A percentile compares a stretch with the other conserved stretches of the same genome.
These are phyloP conservation scores for Drosophila erecta DNA, from an alignment of 1,140 invertebrate species.

Conservation along the genomic window DNA sequence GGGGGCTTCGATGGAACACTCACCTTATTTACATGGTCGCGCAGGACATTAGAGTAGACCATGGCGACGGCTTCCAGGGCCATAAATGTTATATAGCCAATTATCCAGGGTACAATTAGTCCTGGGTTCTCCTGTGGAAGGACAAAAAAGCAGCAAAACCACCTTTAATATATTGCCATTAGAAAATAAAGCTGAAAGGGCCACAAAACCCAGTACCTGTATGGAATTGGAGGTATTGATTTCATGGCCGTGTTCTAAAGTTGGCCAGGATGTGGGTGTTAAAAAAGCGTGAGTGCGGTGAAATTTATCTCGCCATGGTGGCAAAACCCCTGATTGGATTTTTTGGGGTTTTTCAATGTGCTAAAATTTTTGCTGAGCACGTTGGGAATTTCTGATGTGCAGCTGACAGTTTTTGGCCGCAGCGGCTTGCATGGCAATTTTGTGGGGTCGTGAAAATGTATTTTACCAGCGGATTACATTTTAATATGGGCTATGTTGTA, in stretches of 20 bases:
- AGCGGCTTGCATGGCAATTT: conserved; percentile 29
- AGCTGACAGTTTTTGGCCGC: conserved; percentile 59
- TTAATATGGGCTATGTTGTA: conserved; percentile 11
- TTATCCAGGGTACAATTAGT: conserved; percentile 89
- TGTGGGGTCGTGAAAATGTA: conserved; percentile 18
- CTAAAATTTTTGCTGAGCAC: conserved; percentile 21
- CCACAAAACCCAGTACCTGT: conserved; percentile 7
- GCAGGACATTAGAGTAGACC: conserved; percentile 91
- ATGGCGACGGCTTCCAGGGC: conserved; percentile 90
- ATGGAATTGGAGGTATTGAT: conserved; percentile 60
- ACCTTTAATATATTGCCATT: conserved; percentile 11
- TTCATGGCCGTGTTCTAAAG: conserved; percentile 43
- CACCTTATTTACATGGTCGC: conserved; percentile 91
- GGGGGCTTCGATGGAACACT: conserved; percentile 58
- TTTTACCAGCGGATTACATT: conserved; percentile 33
- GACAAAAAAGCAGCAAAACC: conserved; percentile 2
- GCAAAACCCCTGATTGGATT: conserved; percentile 69
- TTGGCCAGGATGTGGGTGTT: conserved; percentile 13
- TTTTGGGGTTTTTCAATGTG: conserved; percentile 50
- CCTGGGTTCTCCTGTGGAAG: conserved; percentile 88
- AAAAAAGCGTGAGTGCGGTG: conserved; percentile 33
- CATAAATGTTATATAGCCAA: conserved; percentile 91
- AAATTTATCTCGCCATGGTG: conserved; percentile 68
- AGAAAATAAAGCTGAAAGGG: conserved; percentile 11
- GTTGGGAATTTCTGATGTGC: conserved; percentile 34